Conservation (phyloP, 2,888 invertebrate species). For the Pterobdella sp. region DNA sequence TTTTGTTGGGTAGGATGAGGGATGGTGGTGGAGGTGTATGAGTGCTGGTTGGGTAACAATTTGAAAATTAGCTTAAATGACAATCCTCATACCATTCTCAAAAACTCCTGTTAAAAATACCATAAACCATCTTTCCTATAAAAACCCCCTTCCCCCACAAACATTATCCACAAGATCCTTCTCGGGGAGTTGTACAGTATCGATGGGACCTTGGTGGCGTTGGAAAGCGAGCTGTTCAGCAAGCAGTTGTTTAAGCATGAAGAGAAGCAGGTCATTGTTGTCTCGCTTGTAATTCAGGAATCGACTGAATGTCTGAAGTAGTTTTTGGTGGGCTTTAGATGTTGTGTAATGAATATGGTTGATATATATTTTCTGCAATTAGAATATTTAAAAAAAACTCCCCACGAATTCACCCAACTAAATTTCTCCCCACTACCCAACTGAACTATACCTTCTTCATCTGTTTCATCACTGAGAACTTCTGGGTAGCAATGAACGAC, state of each 20-base stretch:
- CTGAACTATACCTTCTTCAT: conserved; percentile 71
- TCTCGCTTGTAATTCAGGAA: conserved; percentile 88
- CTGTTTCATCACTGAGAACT: conserved; percentile 90
- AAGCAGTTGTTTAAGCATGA: conserved; percentile 82
- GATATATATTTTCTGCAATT: no score
- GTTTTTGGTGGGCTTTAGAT: neutral
- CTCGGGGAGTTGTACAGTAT: conserved; percentile 73
- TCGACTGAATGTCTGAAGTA: conserved; percentile 74
- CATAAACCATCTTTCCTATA: neutral
- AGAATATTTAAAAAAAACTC: neutral
- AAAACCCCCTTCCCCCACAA: conserved; percentile 34
- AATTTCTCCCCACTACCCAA: neutral
- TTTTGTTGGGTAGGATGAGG: conserved; percentile 46
- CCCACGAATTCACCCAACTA: neutral
- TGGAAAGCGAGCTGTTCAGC: conserved; percentile 78
- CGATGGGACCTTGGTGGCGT: conserved; percentile 54
- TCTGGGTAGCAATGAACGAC: conserved; percentile 96
- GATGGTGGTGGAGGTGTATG: neutral
- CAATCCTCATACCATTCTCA: neutral
- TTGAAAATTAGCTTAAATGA: neutral
- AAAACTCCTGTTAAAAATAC: neutral
- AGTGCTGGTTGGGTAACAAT: neutral
- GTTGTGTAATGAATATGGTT: neutral
- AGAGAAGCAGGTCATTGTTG: conserved; percentile 88
- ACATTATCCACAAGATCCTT: conserved; percentile 71